Evolutionary conservation across 2,113 vertebrate genomes (phyloP), one percentile per base, ranked within the genome.

Genomic region (Phainopepla nitens): DNA sequence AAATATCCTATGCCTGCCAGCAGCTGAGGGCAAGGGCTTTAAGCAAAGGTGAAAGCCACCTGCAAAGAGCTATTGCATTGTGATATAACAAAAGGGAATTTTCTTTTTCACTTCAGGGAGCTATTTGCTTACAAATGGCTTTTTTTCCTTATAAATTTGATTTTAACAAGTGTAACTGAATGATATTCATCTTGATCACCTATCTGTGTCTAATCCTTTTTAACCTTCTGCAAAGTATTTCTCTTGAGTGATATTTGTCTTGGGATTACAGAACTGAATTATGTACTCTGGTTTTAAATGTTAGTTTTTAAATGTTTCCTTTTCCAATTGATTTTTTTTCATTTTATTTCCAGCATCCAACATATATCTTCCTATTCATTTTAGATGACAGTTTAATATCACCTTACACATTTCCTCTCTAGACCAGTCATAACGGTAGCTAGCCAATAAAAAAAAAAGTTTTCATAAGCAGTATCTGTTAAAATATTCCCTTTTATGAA

Each of bases 301-400:
- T 50, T 89, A 62, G 42, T 58, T 94, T 95, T 90, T 60, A 92
- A 95, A 92, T 71, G 62, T 81, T 96, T 87, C 89, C 24, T 90
- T 93, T 83, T 89, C 60, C 39, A 77, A 80, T 54, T 0, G 7
- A 39, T 75, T 57, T 70, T 87, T 77, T 64, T 51, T 39, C 39
- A 76, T 70, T 92, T 50, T 35, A 70, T 27, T 16, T 93, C 29
- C 47, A 83, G 13, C 51, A 50, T 92, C 64, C 39, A 90, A 56
- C 19, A 31, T 2, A 2, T 70, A 64, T 62, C 50, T 90, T 94
- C 41, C 64, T 58, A 83, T 92, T 93, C 54, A 69, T 95, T 95
- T 93, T 47, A 81, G 68, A 78, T 83, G 86, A 81, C 92, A 96
- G 71, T 81, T 96, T 93, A 90, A 94, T 96, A 89, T 83, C 60